Percentiles rank a stretch among this genome's conserved stretches.
Evolutionary conservation across 2,888 invertebrate genomes (phyloP).

Genomic region (Acronicta leporina): DNA sequence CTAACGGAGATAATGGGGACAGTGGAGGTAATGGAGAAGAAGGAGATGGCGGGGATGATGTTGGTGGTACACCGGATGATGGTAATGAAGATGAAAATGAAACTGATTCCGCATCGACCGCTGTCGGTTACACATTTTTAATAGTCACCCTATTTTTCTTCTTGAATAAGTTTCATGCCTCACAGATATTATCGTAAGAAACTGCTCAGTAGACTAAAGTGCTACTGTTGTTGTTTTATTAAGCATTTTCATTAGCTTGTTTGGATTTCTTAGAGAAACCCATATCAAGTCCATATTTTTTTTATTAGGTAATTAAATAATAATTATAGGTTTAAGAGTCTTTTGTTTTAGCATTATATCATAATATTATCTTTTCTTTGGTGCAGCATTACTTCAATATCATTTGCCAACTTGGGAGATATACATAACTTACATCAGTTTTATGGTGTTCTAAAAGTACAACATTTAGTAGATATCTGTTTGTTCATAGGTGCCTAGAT

Average conservation of each 20-base stretch:
- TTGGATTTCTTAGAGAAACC: constrained; percentile 57
- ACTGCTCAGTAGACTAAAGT: constrained; percentile 57
- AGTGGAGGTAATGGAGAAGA: background rate
- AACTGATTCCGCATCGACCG: constrained; percentile 70
- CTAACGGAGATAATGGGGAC: constrained; percentile 25
- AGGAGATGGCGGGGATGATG: constrained; percentile 34
- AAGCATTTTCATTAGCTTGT: constrained; percentile 30
- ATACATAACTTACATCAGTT: constrained; percentile 20
- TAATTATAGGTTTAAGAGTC: constrained; percentile 10
- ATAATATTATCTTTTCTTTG: constrained; percentile 8
- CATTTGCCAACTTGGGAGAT: background rate
- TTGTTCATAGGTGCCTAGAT: too few species aligned
- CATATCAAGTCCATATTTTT: constrained; percentile 34
- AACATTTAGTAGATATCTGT: background rate
- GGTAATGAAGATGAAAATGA: constrained; percentile 27
- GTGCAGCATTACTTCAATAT: constrained; percentile 20
- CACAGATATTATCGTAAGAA: constrained; percentile 65
- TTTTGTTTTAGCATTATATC: background rate
- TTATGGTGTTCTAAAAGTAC: constrained; percentile 3
- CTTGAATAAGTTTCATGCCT: constrained; percentile 68
- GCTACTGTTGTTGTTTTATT: constrained; percentile 51
- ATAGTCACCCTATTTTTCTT: constrained; percentile 70
- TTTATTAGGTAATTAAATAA: too few species aligned
- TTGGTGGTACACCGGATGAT: constrained; percentile 4
- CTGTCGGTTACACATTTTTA: constrained; percentile 73